These are phyloP conservation scores for Agrotis exclamationis DNA, from an alignment of 2,888 invertebrate genomes.

Conservation along the genomic window DNA sequence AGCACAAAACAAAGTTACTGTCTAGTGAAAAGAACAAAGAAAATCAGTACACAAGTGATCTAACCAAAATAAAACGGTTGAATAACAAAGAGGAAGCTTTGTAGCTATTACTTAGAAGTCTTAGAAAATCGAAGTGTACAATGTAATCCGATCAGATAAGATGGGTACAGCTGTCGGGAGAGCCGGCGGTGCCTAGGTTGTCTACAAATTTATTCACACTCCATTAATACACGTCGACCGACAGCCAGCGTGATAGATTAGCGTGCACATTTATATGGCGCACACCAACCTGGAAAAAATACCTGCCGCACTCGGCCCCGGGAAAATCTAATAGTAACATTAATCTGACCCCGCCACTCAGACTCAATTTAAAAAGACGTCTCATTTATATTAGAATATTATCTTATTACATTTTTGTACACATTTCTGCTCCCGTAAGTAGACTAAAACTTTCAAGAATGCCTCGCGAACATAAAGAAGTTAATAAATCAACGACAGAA, in stretches of 20 bases:
- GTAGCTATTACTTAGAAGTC: constrained; percentile 60
- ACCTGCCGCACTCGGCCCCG: constrained; percentile 38
- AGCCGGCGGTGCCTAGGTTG: constrained; percentile 61
- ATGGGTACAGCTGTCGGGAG: constrained; percentile 57
- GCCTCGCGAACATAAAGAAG: constrained; percentile 48
- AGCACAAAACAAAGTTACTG: constrained; percentile 12
- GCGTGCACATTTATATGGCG: constrained; percentile 74
- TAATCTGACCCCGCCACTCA: constrained; percentile 59
- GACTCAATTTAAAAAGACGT: constrained; percentile 58
- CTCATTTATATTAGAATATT: constrained; percentile 59
- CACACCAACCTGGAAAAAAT: constrained; percentile 72
- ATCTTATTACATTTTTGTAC: constrained; percentile 56
- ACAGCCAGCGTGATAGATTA: constrained; percentile 81
- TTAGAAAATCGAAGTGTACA: constrained; percentile 58
- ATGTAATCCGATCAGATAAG: constrained; percentile 59
- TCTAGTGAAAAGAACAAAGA: constrained; percentile 40
- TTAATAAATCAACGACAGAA: constrained; percentile 58
- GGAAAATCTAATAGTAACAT: constrained; percentile 56
- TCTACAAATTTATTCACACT: constrained; percentile 83
- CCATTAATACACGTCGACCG: constrained; percentile 84
- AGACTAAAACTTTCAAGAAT: constrained; percentile 39
- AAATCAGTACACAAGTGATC: constrained; percentile 31
- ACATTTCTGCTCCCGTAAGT: constrained; percentile 42
- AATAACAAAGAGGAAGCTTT: constrained; percentile 49
- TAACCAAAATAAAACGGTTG: constrained; percentile 45